Conservation (phyloP, 37 sponge, comb jelly and placozoan genomes). For the Spongilla lacustris region DNA sequence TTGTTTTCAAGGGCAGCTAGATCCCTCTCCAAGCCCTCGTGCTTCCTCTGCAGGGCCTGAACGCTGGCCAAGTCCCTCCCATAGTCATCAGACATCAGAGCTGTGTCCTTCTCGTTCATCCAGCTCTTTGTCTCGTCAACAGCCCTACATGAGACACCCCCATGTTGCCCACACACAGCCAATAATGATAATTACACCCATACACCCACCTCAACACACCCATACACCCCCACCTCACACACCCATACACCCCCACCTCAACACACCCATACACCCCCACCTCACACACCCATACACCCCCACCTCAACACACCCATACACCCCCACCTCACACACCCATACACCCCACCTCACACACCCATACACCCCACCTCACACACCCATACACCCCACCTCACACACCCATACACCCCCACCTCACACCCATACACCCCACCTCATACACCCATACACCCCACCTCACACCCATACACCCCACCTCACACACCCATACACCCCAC, state of each 20-base stretch:
- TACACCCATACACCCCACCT: background rate
- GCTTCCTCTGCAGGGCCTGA: slow-evolving; percentile 90
- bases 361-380: background rate
- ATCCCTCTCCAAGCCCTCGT: slow-evolving; percentile 93
- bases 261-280: slow-evolving; percentile 13
- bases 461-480: background rate
- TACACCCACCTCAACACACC: background rate
- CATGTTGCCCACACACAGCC: no score
- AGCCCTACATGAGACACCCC: slow-evolving; percentile 50
- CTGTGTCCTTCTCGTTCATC: slow-evolving; percentile 90
- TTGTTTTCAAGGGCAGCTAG: slow-evolving; percentile 91
- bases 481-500: background rate
- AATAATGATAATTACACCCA: no score
- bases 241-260: background rate
- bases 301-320: background rate
- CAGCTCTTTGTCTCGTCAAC: slow-evolving; percentile 89
- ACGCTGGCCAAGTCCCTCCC: slow-evolving; percentile 86
- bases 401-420: slow-evolving; percentile 33
- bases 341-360: background rate
- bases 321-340: background rate
- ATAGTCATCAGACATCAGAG: slow-evolving; percentile 83
- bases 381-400: background rate
- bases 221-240: background rate
- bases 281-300: slow-evolving; percentile 71
- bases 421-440: no score